A percentile compares a stretch with the other conserved stretches of the same genome.
phyloP scores from a whole-genome alignment of 1,140 invertebrate species.

The Contarinia nasturtii region DNA sequence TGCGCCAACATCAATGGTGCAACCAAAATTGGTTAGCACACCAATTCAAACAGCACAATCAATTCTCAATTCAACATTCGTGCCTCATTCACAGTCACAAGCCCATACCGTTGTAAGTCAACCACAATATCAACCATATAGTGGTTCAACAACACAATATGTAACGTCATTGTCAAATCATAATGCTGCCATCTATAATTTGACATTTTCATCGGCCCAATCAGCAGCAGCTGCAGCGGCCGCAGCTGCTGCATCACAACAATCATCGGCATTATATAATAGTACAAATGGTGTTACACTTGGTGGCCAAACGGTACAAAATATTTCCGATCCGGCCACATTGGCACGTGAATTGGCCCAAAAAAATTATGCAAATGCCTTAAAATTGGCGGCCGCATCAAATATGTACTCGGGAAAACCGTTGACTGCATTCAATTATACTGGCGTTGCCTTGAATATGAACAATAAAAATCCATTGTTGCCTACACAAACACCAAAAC shows the following conservation, averaged over 20 bases:
- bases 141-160: slow-evolving; percentile 5
- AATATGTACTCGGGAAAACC: slow-evolving; percentile 10
- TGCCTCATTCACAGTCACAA: slow-evolving; percentile 6
- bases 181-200: slow-evolving; percentile 9
- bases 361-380: slow-evolving; percentile 50
- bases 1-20: slow-evolving; percentile 4
- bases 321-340: slow-evolving; percentile 32
- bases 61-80: no score
- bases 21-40: neutral
- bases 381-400: slow-evolving; percentile 31
- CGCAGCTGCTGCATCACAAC: slow-evolving; percentile 25
- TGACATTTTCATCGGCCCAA: slow-evolving; percentile 5
- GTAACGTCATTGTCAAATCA: no score
- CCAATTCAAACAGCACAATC: no score
- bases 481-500: slow-evolving; percentile 15
- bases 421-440: slow-evolving; percentile 38
- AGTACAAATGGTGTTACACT: slow-evolving; percentile 11
- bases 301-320: slow-evolving; percentile 11
- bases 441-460: slow-evolving; percentile 53
- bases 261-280: slow-evolving; percentile 9
- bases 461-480: slow-evolving; percentile 26
- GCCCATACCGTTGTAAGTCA: slow-evolving; percentile 4
- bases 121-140: slow-evolving; percentile 10
- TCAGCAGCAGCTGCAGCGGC: slow-evolving; percentile 21
- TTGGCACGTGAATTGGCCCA: slow-evolving; percentile 57